Conservation (phyloP, 2,797 vertebrate genomes). For the Hoplostethus atlanticus region DNA sequence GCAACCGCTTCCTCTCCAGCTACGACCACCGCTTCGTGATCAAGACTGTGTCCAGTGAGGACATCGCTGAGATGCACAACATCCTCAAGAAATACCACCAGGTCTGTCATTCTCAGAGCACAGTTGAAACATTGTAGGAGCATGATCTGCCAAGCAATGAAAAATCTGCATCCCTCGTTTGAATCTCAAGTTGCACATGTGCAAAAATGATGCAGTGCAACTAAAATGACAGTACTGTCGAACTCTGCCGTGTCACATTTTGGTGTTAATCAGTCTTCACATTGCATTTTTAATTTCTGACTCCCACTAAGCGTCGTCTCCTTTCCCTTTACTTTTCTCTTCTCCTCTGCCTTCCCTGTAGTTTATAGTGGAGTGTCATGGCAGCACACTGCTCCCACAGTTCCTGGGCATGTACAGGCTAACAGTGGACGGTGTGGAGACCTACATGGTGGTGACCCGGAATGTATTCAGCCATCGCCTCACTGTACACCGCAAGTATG, state of each 20-base stretch:
- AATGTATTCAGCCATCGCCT: conserved; percentile 96
- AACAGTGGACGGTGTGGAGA: conserved; percentile 94
- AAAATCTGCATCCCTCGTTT: not conserved
- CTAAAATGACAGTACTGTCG: not conserved
- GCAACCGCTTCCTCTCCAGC: conserved; percentile 93
- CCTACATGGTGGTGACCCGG: conserved; percentile 96
- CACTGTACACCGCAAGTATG: conserved; percentile 94
- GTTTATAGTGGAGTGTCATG: conserved; percentile 97
- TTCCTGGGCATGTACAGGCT: conserved; percentile 96
- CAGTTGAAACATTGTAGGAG: too few relatives aligned
- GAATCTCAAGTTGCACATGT: not conserved
- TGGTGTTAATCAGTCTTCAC: conserved; percentile 33
- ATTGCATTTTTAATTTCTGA: conserved; percentile 37
- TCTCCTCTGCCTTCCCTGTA: conserved; percentile 61
- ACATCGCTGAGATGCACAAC: conserved; percentile 97
- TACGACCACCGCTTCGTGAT: conserved; percentile 95
- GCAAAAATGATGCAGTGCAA: not conserved
- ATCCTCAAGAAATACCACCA: conserved; percentile 97
- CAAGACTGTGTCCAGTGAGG: conserved; percentile 94
- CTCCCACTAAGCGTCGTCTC: conserved; percentile 29
- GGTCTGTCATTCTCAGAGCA: conserved; percentile 71
- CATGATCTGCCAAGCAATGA: too few relatives aligned
- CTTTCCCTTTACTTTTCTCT: conserved; percentile 16
- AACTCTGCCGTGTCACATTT: not conserved
- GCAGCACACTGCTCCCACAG: conserved; percentile 94